These are phyloP conservation scores for Mormyrops boulengeri DNA, from an alignment of 2,797 vertebrate species.

Conservation along the genomic window DNA sequence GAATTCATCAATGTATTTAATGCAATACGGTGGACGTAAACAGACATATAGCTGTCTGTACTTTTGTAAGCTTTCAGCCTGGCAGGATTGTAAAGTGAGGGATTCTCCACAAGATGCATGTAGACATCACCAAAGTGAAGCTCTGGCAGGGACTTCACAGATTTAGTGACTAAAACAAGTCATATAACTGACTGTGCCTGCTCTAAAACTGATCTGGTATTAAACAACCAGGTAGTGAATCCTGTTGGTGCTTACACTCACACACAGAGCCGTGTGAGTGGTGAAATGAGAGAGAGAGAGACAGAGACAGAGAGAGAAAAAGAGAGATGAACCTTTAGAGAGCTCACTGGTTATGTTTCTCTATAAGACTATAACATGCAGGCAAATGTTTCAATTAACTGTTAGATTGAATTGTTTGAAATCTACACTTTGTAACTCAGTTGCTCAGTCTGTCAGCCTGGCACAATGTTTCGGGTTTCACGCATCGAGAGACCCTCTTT, in stretches of 20 bases:
- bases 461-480: background rate
- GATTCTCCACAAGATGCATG: background rate
- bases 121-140: background rate
- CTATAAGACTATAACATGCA: background rate
- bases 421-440: background rate
- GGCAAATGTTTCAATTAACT: background rate
- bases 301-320: background rate
- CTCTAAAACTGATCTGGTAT: background rate
- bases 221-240: background rate
- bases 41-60: background rate
- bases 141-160: background rate
- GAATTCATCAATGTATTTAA: background rate
- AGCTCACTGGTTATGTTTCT: background rate
- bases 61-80: background rate
- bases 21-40: background rate
- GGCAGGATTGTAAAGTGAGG: background rate
- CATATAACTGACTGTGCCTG: background rate
- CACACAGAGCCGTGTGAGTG: background rate
- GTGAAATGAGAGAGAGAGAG: background rate
- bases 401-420: background rate
- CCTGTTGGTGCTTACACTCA: background rate
- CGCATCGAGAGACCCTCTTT: background rate
- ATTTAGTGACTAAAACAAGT: background rate
- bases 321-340: background rate
- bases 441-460: background rate